Conservation (phyloP, 2,888 invertebrate species). For the Ischnura elegans region DNA sequence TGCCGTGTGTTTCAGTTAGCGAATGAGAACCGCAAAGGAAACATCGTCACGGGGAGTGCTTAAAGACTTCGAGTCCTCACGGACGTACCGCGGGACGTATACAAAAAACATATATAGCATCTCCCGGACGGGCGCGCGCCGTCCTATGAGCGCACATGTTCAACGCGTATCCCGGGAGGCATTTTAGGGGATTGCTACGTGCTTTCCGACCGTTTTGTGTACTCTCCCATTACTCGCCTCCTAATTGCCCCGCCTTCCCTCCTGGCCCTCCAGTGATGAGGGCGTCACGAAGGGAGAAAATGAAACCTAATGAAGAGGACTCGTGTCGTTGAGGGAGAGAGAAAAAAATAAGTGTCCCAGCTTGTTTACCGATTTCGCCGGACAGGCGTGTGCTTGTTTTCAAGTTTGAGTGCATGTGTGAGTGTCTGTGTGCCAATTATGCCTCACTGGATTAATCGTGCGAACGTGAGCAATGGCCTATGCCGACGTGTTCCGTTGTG, state of each 20-base stretch:
- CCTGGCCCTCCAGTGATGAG: neutral
- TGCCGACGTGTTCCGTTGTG: neutral
- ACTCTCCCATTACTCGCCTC: neutral
- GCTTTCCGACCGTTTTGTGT: neutral
- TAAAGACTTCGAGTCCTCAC: neutral
- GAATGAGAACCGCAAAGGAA: conserved; percentile 16
- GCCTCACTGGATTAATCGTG: conserved; percentile 9
- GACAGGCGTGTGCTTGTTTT: neutral
- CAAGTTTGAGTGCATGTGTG: neutral
- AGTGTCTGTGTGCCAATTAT: neutral
- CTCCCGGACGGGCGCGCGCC: neutral
- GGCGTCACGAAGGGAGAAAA: conserved; percentile 32
- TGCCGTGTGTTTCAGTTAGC: conserved; percentile 34
- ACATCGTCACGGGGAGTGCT: neutral
- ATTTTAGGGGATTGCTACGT: neutral
- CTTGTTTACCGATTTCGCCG: neutral
- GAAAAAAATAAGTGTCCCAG: conserved; percentile 12
- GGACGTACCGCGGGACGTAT: neutral
- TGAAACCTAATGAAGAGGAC: conserved; percentile 11
- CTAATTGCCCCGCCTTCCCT: neutral
- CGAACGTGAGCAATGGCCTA: neutral
- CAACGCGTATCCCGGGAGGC: neutral
- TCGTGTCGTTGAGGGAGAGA: neutral
- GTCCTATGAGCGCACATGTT: neutral
- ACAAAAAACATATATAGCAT: no score